phyloP scores from a whole-genome alignment of 2,888 invertebrate genomes.

The Cantharis rustica region DNA sequence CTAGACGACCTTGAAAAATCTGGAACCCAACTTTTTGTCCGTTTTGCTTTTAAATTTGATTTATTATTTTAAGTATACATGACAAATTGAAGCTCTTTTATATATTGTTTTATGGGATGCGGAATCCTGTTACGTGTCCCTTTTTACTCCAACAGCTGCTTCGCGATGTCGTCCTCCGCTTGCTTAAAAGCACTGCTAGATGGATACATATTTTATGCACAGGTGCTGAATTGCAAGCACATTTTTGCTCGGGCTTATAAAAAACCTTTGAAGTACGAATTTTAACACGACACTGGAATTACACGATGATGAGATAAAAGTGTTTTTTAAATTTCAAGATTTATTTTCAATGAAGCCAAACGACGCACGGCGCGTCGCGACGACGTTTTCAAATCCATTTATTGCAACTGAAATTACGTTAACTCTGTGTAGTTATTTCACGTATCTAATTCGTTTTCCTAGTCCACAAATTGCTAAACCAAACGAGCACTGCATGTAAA shows the following conservation, averaged over 20 bases:
- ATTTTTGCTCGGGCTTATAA: neutral
- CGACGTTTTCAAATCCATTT: neutral
- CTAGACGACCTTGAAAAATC: slow-evolving; percentile 31
- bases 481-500: neutral
- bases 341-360: neutral
- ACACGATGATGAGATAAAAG: slow-evolving; percentile 14
- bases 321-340: neutral
- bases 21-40: slow-evolving; percentile 20
- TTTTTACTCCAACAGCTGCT: slow-evolving; percentile 4
- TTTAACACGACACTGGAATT: slow-evolving; percentile 14
- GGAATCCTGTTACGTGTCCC: slow-evolving; percentile 11
- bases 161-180: slow-evolving; percentile 7
- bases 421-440: slow-evolving; percentile 1
- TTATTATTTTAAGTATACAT: slow-evolving; percentile 26
- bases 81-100: slow-evolving; percentile 28
- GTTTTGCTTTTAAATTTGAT: slow-evolving; percentile 25
- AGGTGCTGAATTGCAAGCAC: slow-evolving; percentile 20
- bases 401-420: neutral
- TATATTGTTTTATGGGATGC: slow-evolving; percentile 17
- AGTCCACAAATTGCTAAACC: slow-evolving; percentile 4
- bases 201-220: slow-evolving; percentile 18
- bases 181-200: slow-evolving; percentile 10
- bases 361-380: no score
- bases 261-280: slow-evolving; percentile 14
- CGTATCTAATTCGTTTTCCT: slow-evolving; percentile 8